Conservation (phyloP, 2,113 vertebrate species). For the Oplegnathus fasciatus region DNA sequence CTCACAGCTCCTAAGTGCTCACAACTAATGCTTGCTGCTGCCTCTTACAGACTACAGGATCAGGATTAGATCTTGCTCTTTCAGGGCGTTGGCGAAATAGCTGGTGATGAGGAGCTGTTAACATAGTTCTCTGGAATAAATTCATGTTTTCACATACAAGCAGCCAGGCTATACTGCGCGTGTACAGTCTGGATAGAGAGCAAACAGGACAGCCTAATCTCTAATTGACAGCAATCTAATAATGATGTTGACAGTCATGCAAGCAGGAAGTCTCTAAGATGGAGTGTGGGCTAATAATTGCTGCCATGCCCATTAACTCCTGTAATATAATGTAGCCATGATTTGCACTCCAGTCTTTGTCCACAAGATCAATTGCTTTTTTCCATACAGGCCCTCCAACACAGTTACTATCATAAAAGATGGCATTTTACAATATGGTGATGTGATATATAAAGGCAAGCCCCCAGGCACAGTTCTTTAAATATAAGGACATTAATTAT, state of each 20-base stretch:
- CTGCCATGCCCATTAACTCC: constrained; percentile 66
- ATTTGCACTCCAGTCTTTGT: constrained; percentile 27
- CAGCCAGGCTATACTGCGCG: constrained; percentile 7
- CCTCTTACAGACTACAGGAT: constrained; percentile 52
- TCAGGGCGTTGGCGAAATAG: constrained; percentile 79
- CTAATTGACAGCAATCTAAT: constrained; percentile 79
- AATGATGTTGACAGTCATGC: constrained; percentile 69
- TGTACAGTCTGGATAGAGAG: not conserved
- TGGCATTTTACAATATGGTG: not conserved
- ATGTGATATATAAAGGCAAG: not conserved
- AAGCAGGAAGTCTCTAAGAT: constrained; percentile 75
- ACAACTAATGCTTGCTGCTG: constrained; percentile 47
- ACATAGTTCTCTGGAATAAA: constrained; percentile 23
- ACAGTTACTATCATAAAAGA: not conserved
- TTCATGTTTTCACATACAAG: not conserved
- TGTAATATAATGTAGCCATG: constrained; percentile 33
- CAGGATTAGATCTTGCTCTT: constrained; percentile 43
- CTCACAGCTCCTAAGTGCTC: constrained; percentile 65
- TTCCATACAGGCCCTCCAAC: not conserved
- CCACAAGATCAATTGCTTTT: constrained; percentile 35
- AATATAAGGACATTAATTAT: not conserved
- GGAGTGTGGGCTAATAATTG: constrained; percentile 74
- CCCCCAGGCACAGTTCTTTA: not conserved
- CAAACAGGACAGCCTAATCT: constrained; percentile 51
- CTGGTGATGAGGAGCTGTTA: constrained; percentile 39